Evolutionary conservation across 2,888 invertebrate species (phyloP), one percentile per base, ranked within the genome.

Genomic region (Micoletzkya japonica): DNA sequence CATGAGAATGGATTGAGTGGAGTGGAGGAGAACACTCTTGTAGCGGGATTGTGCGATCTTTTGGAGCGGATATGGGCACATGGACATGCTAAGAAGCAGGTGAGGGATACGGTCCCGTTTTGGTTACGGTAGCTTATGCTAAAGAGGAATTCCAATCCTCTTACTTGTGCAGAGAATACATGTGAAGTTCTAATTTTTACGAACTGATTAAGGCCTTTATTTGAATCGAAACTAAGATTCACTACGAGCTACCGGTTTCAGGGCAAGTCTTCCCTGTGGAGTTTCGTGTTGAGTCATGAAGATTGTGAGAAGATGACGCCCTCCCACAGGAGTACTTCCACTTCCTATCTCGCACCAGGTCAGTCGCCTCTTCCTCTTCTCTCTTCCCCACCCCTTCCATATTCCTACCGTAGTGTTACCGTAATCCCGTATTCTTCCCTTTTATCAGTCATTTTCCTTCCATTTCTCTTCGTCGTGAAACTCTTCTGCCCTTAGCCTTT

Each of bases 61-160:
- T 87, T 98, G 60, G 98, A 98, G 87, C 90, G 97, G 77, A 92
- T 97, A 34, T 98, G 97, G 97, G 93, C 94, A 0, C 97, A 98
- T 85, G 98, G 97, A 0, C 88, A 96, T 66, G 94, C 94, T 82
- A 92, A 91, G 73, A 97, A 96, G 87, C 92, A 94, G 88, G 90
- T 90, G 74, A 37, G 71, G 54, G 32, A 44, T 14, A 49, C 32
- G n/a, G n/a, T n/a, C n/a, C n/a, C n/a, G n/a, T n/a, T 17, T 24
- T 26, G 56, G 10, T 54, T 54, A 17, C 49, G 14, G 14, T 14
- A 17, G 14, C 49, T 44, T n/a, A 17, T 17, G n/a, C 49, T 44
- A 20, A 44, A 44, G 14, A 44, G 49, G 49, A 63, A 24, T 74
- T 36, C 39, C 30, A 4, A 30, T 2, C n/a, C 20, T 26, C 37